Conservation (phyloP, 2,888 invertebrate genomes). For the Xestia c-nigrum region DNA sequence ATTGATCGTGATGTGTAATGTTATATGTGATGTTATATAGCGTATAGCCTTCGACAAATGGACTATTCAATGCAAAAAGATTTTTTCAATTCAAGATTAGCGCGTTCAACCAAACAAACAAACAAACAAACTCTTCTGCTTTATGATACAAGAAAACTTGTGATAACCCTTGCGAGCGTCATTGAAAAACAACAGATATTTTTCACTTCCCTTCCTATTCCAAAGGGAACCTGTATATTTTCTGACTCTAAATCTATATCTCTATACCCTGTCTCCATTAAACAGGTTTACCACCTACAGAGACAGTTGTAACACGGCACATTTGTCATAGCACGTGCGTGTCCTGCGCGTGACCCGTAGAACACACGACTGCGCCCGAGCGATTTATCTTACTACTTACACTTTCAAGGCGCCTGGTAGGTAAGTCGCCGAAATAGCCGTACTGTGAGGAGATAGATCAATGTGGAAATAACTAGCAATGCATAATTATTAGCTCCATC, state of each 20-base stretch:
- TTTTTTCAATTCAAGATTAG: too few species aligned
- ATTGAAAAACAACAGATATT: too few species aligned
- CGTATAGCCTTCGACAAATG: too few species aligned
- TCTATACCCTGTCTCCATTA: neutral
- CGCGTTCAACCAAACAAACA: too few species aligned
- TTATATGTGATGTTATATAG: too few species aligned
- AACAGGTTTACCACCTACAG: conserved; percentile 40
- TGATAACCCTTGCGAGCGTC: too few species aligned
- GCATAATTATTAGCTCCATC: neutral
- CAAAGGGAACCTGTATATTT: neutral
- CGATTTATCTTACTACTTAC: conserved; percentile 55
- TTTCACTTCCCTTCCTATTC: neutral
- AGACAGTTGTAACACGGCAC: conserved; percentile 26
- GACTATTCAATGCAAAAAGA: too few species aligned
- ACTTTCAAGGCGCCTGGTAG: conserved; percentile 45
- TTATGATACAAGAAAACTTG: too few species aligned
- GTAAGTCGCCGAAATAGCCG: conserved; percentile 28
- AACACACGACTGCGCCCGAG: conserved; percentile 49
- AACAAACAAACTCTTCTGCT: too few species aligned
- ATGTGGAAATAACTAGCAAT: neutral
- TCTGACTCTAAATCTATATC: neutral
- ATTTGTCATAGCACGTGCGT: conserved; percentile 62
- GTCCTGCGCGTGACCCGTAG: conserved; percentile 57
- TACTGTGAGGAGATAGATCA: neutral
- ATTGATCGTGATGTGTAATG: too few species aligned